Percentiles rank a stretch among this genome's conserved stretches.
Conservation (phyloP, 2,888 invertebrate genomes). For the Microplitis deprimator region DNA sequence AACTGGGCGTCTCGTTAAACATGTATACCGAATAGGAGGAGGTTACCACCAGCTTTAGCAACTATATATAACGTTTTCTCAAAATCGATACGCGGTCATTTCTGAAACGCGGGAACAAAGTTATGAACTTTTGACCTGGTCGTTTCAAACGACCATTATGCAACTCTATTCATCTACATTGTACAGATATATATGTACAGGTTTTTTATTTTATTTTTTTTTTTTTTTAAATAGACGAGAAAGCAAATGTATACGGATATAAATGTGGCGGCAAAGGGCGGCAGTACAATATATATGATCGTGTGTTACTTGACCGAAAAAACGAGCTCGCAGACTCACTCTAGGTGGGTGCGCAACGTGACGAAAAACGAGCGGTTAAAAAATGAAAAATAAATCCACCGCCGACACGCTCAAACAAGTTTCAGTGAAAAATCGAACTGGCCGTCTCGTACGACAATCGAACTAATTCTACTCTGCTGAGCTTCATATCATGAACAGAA, state of each 20-base stretch:
- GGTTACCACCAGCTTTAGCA: slow-evolving; percentile 10
- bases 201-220: no score
- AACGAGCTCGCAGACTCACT: slow-evolving; percentile 12
- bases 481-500: neutral
- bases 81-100: slow-evolving; percentile 31
- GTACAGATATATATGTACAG: neutral
- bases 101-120: slow-evolving; percentile 24
- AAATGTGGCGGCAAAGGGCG: slow-evolving; percentile 13
- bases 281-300: neutral
- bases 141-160: slow-evolving; percentile 32
- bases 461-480: slow-evolving; percentile 7
- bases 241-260: slow-evolving; percentile 19
- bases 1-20: slow-evolving; percentile 40
- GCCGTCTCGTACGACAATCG: slow-evolving; percentile 22
- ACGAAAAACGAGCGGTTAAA: slow-evolving; percentile 22
- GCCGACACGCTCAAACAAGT: slow-evolving; percentile 21
- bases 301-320: slow-evolving; percentile 5
- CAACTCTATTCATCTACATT: slow-evolving; percentile 16
- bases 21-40: slow-evolving; percentile 27
- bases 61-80: slow-evolving; percentile 16
- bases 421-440: slow-evolving; percentile 29
- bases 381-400: neutral
- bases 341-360: slow-evolving; percentile 5
- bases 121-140: slow-evolving; percentile 40
- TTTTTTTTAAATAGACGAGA: neutral